Evolutionary conservation across 2,113 vertebrate genomes (phyloP), one percentile per base, ranked within the genome.

Genomic region (Podocnemis expansa): DNA sequence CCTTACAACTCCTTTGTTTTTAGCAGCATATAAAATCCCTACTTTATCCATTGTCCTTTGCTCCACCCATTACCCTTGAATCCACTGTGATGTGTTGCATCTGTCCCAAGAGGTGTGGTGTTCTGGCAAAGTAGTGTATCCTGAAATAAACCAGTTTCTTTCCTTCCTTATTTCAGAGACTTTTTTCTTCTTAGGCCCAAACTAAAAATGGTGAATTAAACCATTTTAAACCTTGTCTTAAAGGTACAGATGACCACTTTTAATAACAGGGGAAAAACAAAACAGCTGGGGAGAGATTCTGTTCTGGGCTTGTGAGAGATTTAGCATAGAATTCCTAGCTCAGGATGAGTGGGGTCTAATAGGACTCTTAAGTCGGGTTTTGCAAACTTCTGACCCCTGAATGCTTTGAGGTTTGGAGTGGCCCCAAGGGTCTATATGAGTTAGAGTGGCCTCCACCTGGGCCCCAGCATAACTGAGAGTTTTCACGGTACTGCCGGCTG

Each of bases 51-150:
- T 76, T 27, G 2, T 80, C 75, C 89, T 1, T 56, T 78, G 3
- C 11, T 2, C 10, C 2, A 27, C 0, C 0, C 3, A 0, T 95
- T 89, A 25, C 27, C 38, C 54, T 16, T 70, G 29, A 16, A 19
- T 63, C 47, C 13, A 11, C 19, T 60, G 38, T 93, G 13, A 54
- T 63, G 52, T 80, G 25, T 25, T 80, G n/a, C 14, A 2, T 27
- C 34, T 94, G 29, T 29, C 9, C n/a, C 34, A 29, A 41, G 58
- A 91, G 17, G 5, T 81, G 21, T 76, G 8, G 54, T 73, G 34
- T 43, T 91, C 47, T 43, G 67, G 38, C 41, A 56, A 6, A 41
- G 88, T 63, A 76, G 47, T 14, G 14, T 87, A 38, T 21, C 5
- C 12, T 84, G 41, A 56, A 89, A 54, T 80, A 52, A 13, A 51